Base-by-base conservation (phyloP, 2,888 invertebrate genomes). In the Eupithecia inturbata region DNA sequence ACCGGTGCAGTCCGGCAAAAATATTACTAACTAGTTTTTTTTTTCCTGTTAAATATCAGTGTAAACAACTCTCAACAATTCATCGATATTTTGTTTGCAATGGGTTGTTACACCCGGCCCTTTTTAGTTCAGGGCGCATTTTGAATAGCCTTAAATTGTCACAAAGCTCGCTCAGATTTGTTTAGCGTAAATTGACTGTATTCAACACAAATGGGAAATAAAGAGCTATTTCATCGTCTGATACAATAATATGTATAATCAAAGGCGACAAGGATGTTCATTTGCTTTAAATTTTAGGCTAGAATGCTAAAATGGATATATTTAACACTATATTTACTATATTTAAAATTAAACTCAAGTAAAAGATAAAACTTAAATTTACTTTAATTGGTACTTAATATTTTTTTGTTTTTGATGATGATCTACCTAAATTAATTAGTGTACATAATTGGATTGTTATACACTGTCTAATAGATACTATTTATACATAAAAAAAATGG, bases 101-200 rank as follows among this genome's bases (percentile, higher is more conserved):
- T 26, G 12, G 10, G 22, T 28, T 60, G 68, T 68, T 72, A 77
- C 64, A 77, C 74, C n/a, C 85, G 83, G 71, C 85, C 81, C 84
- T 84, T 81, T 82, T 84, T 87, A 85, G 85, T 84, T 84, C 82
- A 84, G 87, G 86, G 85, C 82, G 82, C 84, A 83, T 79, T 78
- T 79, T 92, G 91, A 92, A 92, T 92, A 89, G 90, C 83, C 84
- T 86, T 88, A 92, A 92, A 92, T 92, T 92, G 92, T 89, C 87
- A 88, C 86, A 89, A 87, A 86, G 87, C 85, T 88, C 87, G 83
- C 85, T 86, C 83, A 85, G 88, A 89, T 91, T 91, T 91, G 89
- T 91, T 91, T 91, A 88, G 81, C 83, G 86, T 88, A 90, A 89
- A 91, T 90, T 91, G 88, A 85, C 87, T 87, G 87, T 89, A 91